Base-by-base conservation (phyloP, 2,797 vertebrate genomes). In the Myotis pilosus region DNA sequence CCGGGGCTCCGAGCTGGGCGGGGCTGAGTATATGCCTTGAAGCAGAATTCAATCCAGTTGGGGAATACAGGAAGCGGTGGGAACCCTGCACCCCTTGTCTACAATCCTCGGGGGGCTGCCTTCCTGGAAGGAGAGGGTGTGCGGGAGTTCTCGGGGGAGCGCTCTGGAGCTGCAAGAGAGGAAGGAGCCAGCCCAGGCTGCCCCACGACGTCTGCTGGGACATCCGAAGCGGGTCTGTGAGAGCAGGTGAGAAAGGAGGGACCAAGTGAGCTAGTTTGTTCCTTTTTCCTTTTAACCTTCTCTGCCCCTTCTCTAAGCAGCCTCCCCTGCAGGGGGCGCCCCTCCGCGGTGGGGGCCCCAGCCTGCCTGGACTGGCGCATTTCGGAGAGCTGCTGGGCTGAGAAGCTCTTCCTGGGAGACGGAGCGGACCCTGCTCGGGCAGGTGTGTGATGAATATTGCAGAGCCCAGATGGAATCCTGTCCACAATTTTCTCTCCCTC, bases 361-460 rank as follows among this genome's bases (percentile, higher is more conserved):
- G 68, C 55, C 79, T 17, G 6, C 85, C 74, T 1, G 36, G 72
- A 87, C 90, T 15, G 47, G 82, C 49, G 51, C 75, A 72, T 87
- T 97, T 96, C 94, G 92, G 90, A 95, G 94, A 8, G 0, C 47
- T 20, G 60, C 44, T 62, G 75, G 88, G 60, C 78, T 53, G 64
- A 86, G 87, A 64, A 76, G 88, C 93, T 51, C 60, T 51, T 95
- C 64, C 84, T 2, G 41, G 89, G 85, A 69, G 23, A 68, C 44
- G 2, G 47, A 25, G 92, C 23, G 93, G 95, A 62, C 95, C 75
- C 93, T 22, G 16, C 28, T 1, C 94, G 17, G 62, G 55, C 2
- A 80, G 90, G 92, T 83, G 78, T 68, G 62, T 78, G 82, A 96
- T 97, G 97, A 98, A 97, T 98, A 97, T 98, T 98, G 97, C 96